Evolutionary conservation across 2,888 invertebrate genomes (phyloP).

Genomic region (Epicampocera succincta): DNA sequence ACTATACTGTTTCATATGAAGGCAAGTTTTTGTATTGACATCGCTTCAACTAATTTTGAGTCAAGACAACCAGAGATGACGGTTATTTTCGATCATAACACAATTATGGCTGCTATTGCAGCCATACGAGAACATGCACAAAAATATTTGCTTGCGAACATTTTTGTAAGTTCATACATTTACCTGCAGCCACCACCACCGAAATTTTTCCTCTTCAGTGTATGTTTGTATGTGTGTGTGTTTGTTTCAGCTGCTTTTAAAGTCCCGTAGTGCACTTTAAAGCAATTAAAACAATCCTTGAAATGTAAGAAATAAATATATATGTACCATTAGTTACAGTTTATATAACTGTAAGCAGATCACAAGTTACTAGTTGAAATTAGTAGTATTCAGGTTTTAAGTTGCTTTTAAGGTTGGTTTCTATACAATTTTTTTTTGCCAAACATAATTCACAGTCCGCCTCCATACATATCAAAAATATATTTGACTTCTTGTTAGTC

Average conservation of each 20-base stretch:
- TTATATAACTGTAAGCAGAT: no score
- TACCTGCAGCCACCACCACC: conserved; percentile 5
- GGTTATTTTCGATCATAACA: conserved; percentile 64
- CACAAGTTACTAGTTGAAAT: no score
- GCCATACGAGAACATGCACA: conserved; percentile 26
- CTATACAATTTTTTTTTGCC: no score
- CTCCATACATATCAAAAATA: no score
- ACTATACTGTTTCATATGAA: no score
- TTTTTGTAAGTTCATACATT: not conserved
- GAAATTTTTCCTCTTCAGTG: not conserved
- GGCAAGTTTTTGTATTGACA: conserved; percentile 7
- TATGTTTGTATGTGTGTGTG: not conserved
- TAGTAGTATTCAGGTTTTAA: no score
- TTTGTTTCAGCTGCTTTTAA: not conserved
- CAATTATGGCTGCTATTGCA: conserved; percentile 61
- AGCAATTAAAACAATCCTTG: not conserved
- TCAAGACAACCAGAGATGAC: conserved; percentile 44
- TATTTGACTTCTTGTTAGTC: no score
- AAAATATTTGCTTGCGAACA: not conserved
- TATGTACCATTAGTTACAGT: no score
- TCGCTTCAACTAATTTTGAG: conserved; percentile 1
- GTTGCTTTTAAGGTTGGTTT: no score
- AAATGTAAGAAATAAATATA: no score
- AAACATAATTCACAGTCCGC: no score
- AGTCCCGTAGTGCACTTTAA: conserved; percentile 5